Evolutionary conservation across 2,888 invertebrate species (phyloP).

Genomic region (Hyalella azteca): DNA sequence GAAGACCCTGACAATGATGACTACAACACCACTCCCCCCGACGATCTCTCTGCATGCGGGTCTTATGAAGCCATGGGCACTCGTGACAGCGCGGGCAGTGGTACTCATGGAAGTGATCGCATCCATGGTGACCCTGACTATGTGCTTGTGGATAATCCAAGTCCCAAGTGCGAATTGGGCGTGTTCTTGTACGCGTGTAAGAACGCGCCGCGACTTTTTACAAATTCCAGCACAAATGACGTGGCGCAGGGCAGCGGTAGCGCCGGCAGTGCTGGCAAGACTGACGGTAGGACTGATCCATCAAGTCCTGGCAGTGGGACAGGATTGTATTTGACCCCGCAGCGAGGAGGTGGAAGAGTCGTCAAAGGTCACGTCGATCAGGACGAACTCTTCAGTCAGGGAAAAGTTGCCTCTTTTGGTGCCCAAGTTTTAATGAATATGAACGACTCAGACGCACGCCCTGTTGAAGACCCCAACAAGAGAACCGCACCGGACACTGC

Average conservation of each 20-base stretch:
- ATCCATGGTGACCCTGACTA: conserved; percentile 9
- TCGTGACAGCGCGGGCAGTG: not conserved
- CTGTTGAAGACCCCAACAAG: not conserved
- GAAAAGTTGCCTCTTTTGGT: conserved; percentile 7
- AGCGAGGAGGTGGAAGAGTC: not conserved
- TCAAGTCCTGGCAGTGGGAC: not conserved
- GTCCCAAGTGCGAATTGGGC: conserved; percentile 21
- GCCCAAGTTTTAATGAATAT: not conserved
- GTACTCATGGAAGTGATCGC: not conserved
- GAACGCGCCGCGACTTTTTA: conserved; percentile 17
- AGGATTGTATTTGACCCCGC: not conserved
- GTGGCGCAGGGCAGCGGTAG: conserved; percentile 30
- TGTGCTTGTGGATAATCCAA: conserved; percentile 13
- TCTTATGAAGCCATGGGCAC: too few relatives aligned
- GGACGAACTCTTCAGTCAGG: conserved; percentile 18
- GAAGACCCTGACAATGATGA: conserved; percentile 10
- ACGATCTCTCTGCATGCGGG: conserved; percentile 13
- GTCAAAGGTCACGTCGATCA: not conserved
- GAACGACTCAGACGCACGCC: not conserved
- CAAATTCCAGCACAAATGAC: not conserved
- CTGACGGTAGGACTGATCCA: not conserved
- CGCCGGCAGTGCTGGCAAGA: not conserved
- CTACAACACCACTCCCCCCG: conserved; percentile 10
- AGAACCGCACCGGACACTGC: not conserved
- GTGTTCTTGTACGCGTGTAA: not conserved